Percentiles rank a stretch among this genome's conserved stretches.
These are phyloP conservation scores for Lonchura striata DNA, from an alignment of 2,113 vertebrate genomes.

Conservation along the genomic window DNA sequence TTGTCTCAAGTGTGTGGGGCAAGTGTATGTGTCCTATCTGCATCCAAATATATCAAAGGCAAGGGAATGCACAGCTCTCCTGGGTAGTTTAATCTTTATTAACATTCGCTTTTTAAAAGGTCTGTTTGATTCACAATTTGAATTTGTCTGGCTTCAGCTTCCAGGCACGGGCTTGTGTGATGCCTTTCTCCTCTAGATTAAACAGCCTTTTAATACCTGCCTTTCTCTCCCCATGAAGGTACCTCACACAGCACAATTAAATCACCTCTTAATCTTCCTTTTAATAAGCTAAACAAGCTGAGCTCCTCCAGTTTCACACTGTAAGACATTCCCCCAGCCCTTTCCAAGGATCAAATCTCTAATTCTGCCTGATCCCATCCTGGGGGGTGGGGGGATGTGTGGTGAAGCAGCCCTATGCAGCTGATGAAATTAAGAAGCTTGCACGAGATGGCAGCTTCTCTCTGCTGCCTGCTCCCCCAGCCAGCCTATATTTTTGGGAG, in stretches of 20 bases:
- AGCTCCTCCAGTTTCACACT: not conserved
- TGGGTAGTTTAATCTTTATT: constrained; percentile 52
- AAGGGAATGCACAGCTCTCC: not conserved
- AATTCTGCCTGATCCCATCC: not conserved
- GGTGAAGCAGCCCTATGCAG: not conserved
- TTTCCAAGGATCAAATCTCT: constrained; percentile 25
- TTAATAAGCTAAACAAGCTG: constrained; percentile 54
- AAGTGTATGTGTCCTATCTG: not conserved
- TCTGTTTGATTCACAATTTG: constrained; percentile 43
- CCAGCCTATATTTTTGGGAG: not conserved
- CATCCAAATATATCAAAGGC: constrained; percentile 31
- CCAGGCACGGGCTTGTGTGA: rapidly evolving
- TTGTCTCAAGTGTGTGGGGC: not conserved
- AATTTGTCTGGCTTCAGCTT: constrained; percentile 39
- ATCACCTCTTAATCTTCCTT: constrained; percentile 50
- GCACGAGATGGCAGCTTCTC: not conserved
- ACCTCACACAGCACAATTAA: constrained; percentile 46
- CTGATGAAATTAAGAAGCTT: not conserved
- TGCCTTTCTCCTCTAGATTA: constrained; percentile 49
- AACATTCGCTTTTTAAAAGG: constrained; percentile 14
- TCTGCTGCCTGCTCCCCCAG: not conserved
- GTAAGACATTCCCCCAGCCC: not conserved
- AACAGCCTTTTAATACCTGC: constrained; percentile 31
- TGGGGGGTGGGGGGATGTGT: rapidly evolving
- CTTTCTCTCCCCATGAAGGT: constrained; percentile 2